Evolutionary conservation across 2,797 vertebrate genomes (phyloP).

Genomic region (Somateria mollissima): DNA sequence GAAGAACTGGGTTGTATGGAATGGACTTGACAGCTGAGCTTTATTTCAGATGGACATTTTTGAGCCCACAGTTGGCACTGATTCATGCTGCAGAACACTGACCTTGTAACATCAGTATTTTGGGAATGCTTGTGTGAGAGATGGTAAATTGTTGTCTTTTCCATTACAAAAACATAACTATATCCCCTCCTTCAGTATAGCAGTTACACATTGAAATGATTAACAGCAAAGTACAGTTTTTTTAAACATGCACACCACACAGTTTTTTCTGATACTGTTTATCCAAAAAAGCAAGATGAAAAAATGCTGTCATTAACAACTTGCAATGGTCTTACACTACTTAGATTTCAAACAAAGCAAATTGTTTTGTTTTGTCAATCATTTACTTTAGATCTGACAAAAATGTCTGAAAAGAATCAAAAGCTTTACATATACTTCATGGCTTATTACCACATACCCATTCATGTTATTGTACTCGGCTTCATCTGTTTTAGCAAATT

Average conservation of each 20-base stretch:
- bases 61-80: constrained; percentile 17
- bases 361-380: not conserved
- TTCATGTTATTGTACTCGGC: not conserved
- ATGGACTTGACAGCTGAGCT: not conserved
- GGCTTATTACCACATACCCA: not conserved
- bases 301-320: not conserved
- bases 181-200: not conserved
- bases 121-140: not conserved
- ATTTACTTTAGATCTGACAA: not conserved
- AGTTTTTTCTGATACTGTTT: not conserved
- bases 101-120: constrained; percentile 27
- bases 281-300: not conserved
- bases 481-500: not conserved
- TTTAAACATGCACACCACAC: not conserved
- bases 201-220: not conserved
- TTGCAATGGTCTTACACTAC: not conserved
- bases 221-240: not conserved
- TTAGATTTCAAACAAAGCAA: not conserved
- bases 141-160: constrained; percentile 24
- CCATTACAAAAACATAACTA: constrained; percentile 1
- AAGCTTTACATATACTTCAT: not conserved
- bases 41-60: constrained; percentile 49
- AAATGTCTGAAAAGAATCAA: not conserved
- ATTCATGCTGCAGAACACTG: constrained; percentile 33
- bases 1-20: not conserved